Evolutionary conservation across 2,888 invertebrate genomes (phyloP).

Genomic region (Melipona bicolor): DNA sequence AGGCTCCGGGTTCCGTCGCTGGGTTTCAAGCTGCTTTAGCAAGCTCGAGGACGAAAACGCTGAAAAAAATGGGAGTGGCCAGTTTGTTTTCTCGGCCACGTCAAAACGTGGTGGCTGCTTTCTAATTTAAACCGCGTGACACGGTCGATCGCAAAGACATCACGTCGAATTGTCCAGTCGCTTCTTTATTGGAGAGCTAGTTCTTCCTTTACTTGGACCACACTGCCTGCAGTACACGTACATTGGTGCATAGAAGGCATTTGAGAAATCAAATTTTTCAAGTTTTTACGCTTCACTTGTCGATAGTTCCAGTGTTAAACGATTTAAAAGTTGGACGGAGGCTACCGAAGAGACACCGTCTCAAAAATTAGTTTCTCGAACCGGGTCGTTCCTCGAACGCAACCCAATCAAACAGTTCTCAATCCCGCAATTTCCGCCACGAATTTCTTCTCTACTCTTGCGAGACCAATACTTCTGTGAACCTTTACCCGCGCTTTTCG

Average conservation of each 20-base stretch:
- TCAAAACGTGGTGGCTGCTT: constrained; percentile 11
- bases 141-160: constrained; percentile 7
- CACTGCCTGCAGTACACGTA: background rate
- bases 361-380: background rate
- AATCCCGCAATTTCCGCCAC: constrained; percentile 23
- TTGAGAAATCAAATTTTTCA: background rate
- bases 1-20: background rate
- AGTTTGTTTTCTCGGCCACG: constrained; percentile 30
- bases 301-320: no score
- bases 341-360: background rate
- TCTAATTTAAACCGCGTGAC: constrained; percentile 58
- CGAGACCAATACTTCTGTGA: background rate
- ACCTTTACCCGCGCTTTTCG: constrained; percentile 1
- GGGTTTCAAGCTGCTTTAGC: constrained; percentile 31
- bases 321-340: background rate
- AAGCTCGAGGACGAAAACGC: constrained; percentile 14
- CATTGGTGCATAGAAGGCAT: no score
- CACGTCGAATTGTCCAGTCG: constrained; percentile 55
- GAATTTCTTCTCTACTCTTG: constrained; percentile 12
- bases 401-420: constrained; percentile 25
- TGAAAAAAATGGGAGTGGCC: background rate
- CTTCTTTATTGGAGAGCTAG: constrained; percentile 34
- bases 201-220: constrained; percentile 2
- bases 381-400: background rate
- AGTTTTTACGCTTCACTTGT: background rate